Evolutionary conservation across 2,113 vertebrate genomes (phyloP).

Genomic region (Cheirogaleus medius): DNA sequence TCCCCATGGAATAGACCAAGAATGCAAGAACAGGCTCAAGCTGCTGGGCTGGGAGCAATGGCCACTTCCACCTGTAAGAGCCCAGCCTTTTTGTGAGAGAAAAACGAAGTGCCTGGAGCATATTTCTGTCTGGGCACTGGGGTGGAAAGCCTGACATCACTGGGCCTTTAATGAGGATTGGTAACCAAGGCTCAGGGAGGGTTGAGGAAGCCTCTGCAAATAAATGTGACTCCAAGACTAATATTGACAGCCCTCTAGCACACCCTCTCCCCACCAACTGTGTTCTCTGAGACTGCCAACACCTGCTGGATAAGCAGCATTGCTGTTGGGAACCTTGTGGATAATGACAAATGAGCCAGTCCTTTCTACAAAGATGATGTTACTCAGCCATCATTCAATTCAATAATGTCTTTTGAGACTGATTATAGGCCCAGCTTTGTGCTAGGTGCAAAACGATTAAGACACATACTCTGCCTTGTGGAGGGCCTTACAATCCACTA

Average conservation of each 20-base stretch:
- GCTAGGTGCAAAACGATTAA: constrained; percentile 50
- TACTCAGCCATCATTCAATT: constrained; percentile 40
- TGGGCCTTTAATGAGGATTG: constrained; percentile 21
- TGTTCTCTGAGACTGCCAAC: constrained; percentile 13
- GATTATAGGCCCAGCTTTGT: constrained; percentile 26
- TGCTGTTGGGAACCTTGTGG: not conserved
- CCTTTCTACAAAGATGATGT: constrained; percentile 29
- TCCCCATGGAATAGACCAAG: not conserved
- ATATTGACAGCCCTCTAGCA: constrained; percentile 22
- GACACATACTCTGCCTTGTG: not conserved
- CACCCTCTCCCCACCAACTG: not conserved
- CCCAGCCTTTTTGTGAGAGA: not conserved
- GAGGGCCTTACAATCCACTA: not conserved
- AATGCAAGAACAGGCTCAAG: not conserved
- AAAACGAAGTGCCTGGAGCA: not conserved
- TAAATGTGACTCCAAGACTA: constrained; percentile 63
- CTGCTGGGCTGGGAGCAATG: not conserved
- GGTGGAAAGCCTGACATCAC: not conserved
- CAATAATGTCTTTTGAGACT: constrained; percentile 29
- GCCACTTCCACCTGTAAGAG: not conserved
- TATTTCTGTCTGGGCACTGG: not conserved
- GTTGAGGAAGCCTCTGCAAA: constrained; percentile 50
- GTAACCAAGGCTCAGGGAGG: constrained; percentile 28
- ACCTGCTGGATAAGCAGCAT: constrained; percentile 43
- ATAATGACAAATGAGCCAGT: constrained; percentile 47